phyloP scores from a whole-genome alignment of 2,888 invertebrate species.

The Lysandra bellargus region DNA sequence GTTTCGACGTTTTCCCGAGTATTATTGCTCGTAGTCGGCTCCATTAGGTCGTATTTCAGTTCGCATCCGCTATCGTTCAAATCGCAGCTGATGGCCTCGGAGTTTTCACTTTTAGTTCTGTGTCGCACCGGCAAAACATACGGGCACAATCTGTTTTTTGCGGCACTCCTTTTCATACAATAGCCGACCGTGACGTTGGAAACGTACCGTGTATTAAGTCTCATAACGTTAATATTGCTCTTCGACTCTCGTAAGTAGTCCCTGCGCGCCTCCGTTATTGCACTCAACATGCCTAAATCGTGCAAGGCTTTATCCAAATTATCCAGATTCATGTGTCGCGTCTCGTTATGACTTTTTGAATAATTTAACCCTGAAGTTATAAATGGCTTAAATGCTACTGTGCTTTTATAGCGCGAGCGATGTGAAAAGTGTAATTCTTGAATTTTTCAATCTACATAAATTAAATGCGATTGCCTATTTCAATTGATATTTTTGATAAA shows the following conservation, averaged over 20 bases:
- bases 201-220: conserved; percentile 82
- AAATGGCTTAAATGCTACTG: background rate
- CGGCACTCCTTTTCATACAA: conserved; percentile 76
- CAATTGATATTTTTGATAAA: conserved; percentile 45
- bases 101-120: conserved; percentile 83
- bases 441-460: conserved; percentile 61
- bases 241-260: conserved; percentile 79
- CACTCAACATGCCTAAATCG: conserved; percentile 82
- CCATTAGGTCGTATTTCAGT: conserved; percentile 60
- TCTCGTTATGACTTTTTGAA: background rate
- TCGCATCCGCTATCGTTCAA: conserved; percentile 59
- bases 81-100: conserved; percentile 72
- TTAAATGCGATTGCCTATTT: conserved; percentile 48
- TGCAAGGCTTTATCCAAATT: conserved; percentile 81
- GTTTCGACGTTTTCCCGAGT: conserved; percentile 50
- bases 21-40: conserved; percentile 68
- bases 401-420: background rate
- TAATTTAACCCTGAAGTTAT: background rate
- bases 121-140: conserved; percentile 80
- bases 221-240: conserved; percentile 72
- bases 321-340: conserved; percentile 67
- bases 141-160: conserved; percentile 81
- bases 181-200: conserved; percentile 83
- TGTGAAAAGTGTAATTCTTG: background rate
- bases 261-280: conserved; percentile 79